Percentiles rank a stretch among this genome's conserved stretches.
Conservation (phyloP, 2,113 vertebrate species). For the Lophura nycthemera region DNA sequence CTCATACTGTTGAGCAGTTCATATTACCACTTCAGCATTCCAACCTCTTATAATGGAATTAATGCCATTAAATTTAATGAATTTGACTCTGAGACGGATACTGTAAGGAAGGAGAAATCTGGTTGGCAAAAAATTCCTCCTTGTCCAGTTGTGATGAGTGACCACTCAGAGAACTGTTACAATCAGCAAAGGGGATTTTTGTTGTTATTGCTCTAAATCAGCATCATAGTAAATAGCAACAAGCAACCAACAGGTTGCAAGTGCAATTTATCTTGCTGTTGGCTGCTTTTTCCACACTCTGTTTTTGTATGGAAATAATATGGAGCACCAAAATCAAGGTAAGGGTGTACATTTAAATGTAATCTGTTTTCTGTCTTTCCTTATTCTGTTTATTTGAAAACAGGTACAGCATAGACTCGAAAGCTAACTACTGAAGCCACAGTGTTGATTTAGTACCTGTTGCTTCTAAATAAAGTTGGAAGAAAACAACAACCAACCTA, state of each 20-base stretch:
- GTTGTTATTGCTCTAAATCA: constrained; percentile 1
- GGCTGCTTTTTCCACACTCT: constrained; percentile 39
- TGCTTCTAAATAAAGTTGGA: neutral
- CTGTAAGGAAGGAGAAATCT: neutral
- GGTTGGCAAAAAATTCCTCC: neutral
- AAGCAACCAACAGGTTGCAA: neutral
- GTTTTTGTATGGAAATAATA: constrained; percentile 40
- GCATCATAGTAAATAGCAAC: neutral
- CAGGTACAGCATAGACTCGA: neutral
- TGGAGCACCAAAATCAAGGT: constrained; percentile 48
- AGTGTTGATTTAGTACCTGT: neutral
- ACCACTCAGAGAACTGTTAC: neutral
- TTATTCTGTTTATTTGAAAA: neutral
- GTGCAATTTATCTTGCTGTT: neutral
- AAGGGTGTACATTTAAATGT: constrained; percentile 16
- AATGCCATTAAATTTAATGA: neutral
- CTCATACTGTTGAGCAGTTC: neutral
- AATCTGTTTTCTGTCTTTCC: neutral
- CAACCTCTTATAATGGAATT: neutral
- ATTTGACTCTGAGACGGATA: neutral
- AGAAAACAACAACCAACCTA: neutral
- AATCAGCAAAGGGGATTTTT: neutral
- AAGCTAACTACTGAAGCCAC: neutral
- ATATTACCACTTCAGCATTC: neutral
- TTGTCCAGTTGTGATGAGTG: neutral